A percentile compares a stretch with the other conserved stretches of the same genome.
Evolutionary conservation across 2,888 invertebrate genomes (phyloP).

Genomic region (Spisula subtruncata): DNA sequence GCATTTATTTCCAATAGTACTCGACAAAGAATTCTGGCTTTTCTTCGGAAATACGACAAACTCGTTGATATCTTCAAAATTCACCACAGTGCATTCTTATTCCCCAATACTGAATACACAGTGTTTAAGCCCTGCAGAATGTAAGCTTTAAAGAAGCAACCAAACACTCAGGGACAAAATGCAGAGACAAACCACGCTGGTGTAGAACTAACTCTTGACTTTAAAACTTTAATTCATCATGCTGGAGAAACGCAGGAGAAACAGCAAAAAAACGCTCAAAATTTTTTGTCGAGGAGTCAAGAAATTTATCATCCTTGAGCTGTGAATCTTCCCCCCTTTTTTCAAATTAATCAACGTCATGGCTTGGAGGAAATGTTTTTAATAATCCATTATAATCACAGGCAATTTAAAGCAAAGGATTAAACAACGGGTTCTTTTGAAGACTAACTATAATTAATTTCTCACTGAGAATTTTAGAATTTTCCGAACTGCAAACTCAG

Average conservation of each 20-base stretch:
- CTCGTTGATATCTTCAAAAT: neutral
- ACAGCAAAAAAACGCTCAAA: neutral
- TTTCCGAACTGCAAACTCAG: neutral
- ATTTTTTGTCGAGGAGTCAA: neutral
- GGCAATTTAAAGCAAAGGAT: neutral
- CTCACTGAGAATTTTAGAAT: neutral
- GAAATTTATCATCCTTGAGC: neutral
- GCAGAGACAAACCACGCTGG: neutral
- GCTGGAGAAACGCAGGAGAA: too few species aligned
- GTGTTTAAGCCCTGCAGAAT: neutral
- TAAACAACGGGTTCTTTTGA: neutral
- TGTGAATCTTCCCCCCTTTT: neutral
- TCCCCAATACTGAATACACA: neutral
- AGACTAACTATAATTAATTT: neutral
- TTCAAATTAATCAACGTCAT: neutral
- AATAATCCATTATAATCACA: too few species aligned
- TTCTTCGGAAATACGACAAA: neutral
- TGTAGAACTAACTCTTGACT: neutral
- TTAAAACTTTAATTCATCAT: too few species aligned
- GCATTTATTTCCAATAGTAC: slow-evolving; percentile 24
- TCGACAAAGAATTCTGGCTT: slow-evolving; percentile 14
- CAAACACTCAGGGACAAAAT: too few species aligned
- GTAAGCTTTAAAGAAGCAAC: slow-evolving; percentile 6
- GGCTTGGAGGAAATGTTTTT: too few species aligned
- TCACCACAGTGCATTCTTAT: neutral